Evolutionary conservation across 1,140 invertebrate genomes (phyloP), one percentile per base, ranked within the genome.

Genomic region (Cherax quadricarinatus): DNA sequence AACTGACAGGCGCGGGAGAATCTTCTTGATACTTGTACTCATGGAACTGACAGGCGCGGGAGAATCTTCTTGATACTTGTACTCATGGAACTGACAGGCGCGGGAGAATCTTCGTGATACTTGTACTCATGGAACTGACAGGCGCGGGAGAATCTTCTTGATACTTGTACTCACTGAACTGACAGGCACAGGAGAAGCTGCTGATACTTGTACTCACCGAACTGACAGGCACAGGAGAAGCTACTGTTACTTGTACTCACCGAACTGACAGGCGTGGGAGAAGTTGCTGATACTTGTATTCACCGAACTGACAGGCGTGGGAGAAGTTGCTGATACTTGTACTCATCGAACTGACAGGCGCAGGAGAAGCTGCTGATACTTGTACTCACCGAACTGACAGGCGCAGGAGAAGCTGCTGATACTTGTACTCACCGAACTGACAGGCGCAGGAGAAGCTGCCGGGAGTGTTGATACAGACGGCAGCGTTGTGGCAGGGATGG

Each of bases 381-480:
- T 98, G 16, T 96, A 96, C 94, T 98, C 99, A 51, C 98, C 98
- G 93, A 97, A 96, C 0, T 97, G 97, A 94, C 98, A 57, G 53
- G 3, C 9, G 5, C 53, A 3, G 6, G 49, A 10, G 16, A 21
- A 21, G 16, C 78, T 73, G 75, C 21, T 30, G n/a, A 89, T 96
- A 96, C n/a, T 98, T 98, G 16, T 96, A 96, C 94, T 98, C 99
- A 51, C 98, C 98, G 93, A 97, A 96, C 0, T 97, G 97, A 94
- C 98, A 98, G 7, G 96, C 97, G 95, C 98, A 98, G 88, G 97
- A 97, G 95, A 98, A 98, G 0, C 97, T 96, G 93, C 97, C 97
- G 0, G 98, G 96, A 16, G 98, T 95, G 94, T 99, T 98, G 92
- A 97, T 96, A 95, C 98, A 98, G 3, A 96, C 97, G 4, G 96